Base-by-base conservation (phyloP, 2,797 vertebrate genomes). In the Vultur gryphus region DNA sequence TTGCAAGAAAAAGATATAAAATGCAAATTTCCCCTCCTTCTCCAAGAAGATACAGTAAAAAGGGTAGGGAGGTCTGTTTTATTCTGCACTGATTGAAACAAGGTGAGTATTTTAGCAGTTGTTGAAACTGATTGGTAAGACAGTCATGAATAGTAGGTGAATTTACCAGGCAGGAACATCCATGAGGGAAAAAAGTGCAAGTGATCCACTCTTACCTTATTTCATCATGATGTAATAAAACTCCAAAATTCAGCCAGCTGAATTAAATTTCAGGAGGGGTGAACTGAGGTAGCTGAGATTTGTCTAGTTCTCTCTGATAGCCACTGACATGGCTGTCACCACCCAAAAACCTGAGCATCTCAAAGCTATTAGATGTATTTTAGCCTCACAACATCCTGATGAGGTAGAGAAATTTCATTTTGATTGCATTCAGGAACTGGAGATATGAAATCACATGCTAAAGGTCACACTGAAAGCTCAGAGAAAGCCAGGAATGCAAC, bases 1-100 rank as follows among this genome's bases (percentile, higher is more conserved):
- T 52, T 81, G 16, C 3, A 19, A 89, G 49, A 86, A 89, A 81
- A 96, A 15, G 21, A 73, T 90, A 95, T 96, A 94, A 97, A 95
- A 96, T 96, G 93, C 49, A 96, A 95, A 96, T 95, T 97, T 29
- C 18, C 17, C 31, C 59, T 87, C 39, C 13, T 21, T 76, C 59
- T 77, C 43, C 58, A 81, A 64, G 28, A 72, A 51, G 21, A 59
- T 41, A 37, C 3, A 33, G 20, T 37, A 49, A 90, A 86, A 94
- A 79, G 8, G 2, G 5, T 59, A 58, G 4, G 8, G 19, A 85
- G 1, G 7, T 62, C 39, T 69, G n/a, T 23, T 71, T 77, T 87
- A 31, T 79, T 90, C 90, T 77, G 14, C 16, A 66, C 17, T 61
- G 14, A 65, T 59, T 78, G 26, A 93, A 80, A 52, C 4, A 78